phyloP scores from a whole-genome alignment of 2,888 invertebrate species.

The Harpagoxenus sublaevis region DNA sequence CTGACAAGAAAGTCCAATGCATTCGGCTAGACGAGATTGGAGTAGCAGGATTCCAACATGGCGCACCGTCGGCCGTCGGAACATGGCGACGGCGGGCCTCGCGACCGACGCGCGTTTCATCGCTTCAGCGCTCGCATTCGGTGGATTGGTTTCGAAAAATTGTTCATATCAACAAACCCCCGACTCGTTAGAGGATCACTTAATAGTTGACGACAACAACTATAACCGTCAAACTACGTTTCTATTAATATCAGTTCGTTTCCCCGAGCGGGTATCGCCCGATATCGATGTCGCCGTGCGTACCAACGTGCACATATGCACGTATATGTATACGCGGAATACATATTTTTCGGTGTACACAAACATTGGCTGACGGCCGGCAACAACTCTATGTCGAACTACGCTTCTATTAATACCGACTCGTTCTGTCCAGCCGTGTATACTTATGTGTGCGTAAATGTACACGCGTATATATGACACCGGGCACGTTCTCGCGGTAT shows the following conservation, averaged over 20 bases:
- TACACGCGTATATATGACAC: background rate
- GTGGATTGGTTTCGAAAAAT: conserved; percentile 80
- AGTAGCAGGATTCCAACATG: conserved; percentile 65
- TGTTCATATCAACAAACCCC: conserved; percentile 81
- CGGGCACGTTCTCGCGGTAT: background rate
- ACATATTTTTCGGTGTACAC: conserved; percentile 73
- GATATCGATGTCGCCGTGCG: background rate
- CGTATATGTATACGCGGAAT: background rate
- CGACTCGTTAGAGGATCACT: conserved; percentile 83
- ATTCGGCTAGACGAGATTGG: conserved; percentile 39
- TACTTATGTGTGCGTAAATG: conserved; percentile 32
- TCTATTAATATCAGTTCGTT: conserved; percentile 80
- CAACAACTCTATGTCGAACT: conserved; percentile 67
- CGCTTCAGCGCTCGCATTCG: conserved; percentile 73
- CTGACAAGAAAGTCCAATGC: conserved; percentile 6
- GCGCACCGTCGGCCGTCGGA: conserved; percentile 84
- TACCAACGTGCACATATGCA: background rate
- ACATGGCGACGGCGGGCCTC: conserved; percentile 76
- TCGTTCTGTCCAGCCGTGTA: conserved; percentile 31
- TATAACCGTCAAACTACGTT: conserved; percentile 65
- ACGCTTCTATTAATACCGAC: conserved; percentile 82
- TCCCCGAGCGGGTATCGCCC: background rate
- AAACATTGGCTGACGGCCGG: conserved; percentile 79
- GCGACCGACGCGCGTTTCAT: conserved; percentile 68
- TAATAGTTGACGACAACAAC: conserved; percentile 75